phyloP scores from a whole-genome alignment of 1,140 invertebrate genomes.

The Neodiprion fabricii region DNA sequence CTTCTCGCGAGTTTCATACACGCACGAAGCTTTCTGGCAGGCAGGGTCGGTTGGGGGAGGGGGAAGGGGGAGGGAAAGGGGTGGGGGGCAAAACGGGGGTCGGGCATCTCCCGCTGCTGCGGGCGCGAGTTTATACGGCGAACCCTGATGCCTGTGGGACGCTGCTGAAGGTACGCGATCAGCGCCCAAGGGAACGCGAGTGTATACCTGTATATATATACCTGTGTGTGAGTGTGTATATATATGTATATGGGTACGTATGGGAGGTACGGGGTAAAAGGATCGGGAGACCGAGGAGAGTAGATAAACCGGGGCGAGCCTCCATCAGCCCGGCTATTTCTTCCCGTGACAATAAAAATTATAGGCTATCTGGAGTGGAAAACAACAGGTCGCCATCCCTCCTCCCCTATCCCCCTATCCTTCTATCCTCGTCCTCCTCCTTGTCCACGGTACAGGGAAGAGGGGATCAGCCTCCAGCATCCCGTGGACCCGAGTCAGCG shows the following conservation, averaged over 20 bases:
- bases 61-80: constrained; percentile 25
- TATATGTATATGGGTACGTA: no score
- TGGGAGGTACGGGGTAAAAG: not conserved
- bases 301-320: constrained; percentile 56
- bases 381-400: constrained; percentile 63
- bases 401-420: constrained; percentile 28
- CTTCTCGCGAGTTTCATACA: not conserved
- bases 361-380: constrained; percentile 70
- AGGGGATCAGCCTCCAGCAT: not conserved
- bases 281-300: constrained; percentile 34
- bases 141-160: constrained; percentile 20
- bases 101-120: not conserved
- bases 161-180: constrained; percentile 19
- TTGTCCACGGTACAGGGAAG: not conserved
- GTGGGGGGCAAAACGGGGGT: constrained; percentile 21
- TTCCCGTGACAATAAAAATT: constrained; percentile 71
- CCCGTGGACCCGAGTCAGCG: not conserved
- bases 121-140: constrained; percentile 22
- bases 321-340: constrained; percentile 62
- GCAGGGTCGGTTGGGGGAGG: not conserved
- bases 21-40: constrained; percentile 8
- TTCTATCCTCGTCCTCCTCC: no score
- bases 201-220: no score
- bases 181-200: constrained; percentile 17
- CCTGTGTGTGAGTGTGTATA: no score